phyloP scores from a whole-genome alignment of 2,113 vertebrate species.

The Collichthys lucidus region DNA sequence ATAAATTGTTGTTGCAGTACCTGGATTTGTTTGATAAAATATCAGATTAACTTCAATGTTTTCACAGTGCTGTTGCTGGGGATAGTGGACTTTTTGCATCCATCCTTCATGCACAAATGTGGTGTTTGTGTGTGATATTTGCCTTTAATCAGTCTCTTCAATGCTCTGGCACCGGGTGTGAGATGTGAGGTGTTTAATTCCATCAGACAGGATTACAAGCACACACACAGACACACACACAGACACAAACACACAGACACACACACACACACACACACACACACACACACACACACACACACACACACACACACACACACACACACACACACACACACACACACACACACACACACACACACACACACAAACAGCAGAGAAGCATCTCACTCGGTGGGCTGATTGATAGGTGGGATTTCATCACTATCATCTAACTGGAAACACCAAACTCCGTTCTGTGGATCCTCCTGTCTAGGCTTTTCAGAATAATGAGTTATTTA shows the following conservation, averaged over 20 bases:
- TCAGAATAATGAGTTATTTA: constrained; percentile 29
- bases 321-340: no score
- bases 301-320: constrained; percentile 6
- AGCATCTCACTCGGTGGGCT: constrained; percentile 17
- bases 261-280: no score
- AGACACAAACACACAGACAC: no score
- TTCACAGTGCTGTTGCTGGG: not conserved
- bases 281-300: constrained; percentile 17
- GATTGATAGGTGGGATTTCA: constrained; percentile 50
- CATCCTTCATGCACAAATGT: constrained; percentile 6
- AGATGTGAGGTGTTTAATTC: constrained; percentile 50
- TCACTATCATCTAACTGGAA: constrained; percentile 47
- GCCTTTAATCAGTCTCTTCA: constrained; percentile 22
- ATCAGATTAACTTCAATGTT: not conserved
- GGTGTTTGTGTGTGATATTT: constrained; percentile 16
- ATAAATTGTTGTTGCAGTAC: not conserved
- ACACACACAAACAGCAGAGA: constrained; percentile 14
- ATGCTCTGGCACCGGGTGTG: constrained; percentile 20
- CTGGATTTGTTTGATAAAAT: constrained; percentile 6
- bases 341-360: constrained; percentile 25
- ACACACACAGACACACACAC: constrained; percentile 2
- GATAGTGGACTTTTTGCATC: not conserved
- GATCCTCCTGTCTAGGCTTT: constrained; percentile 40
- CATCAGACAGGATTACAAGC: constrained; percentile 44
- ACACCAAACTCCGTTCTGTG: constrained; percentile 25